Evolutionary conservation across 2,888 invertebrate genomes (phyloP), one percentile per base, ranked within the genome.

Genomic region (Drosophila sordidula): DNA sequence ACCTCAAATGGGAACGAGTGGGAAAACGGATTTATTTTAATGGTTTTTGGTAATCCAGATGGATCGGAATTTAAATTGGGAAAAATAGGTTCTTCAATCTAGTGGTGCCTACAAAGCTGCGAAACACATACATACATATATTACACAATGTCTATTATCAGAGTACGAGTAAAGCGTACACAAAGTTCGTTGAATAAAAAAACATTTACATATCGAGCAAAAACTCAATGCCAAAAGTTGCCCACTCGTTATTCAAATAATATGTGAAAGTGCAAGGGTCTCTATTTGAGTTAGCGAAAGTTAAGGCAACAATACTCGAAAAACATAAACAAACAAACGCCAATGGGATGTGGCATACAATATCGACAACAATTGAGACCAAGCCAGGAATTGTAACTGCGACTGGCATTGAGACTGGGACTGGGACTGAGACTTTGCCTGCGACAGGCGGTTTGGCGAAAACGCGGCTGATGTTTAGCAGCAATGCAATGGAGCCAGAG

Each of bases 321-420:
- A 80, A 82, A 86, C 84, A 88, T 86, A 88, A 82, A 86, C 88
- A 82, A 88, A 73, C 87, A 69, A 80, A 76, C 66, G 78, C 70
- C 83, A 82, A 79, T 70, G 59, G 56, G 49, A 66, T 70, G 67
- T 68, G 68, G 86, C 65, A 78, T 47, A 57, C 41, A 56, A 42
- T 34, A 51, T 12, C 51, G 49, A 44, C 36, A 39, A 70, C 36
- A 59, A 69, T 69, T 36, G 47, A n/a, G 51, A 32, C 8, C 5
- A 9, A 42, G 16, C 45, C 32, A 14, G 32, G 22, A 38, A 41
- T 62, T 49, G 61, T 18, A 8, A 57, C 26, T 42, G 46, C 18
- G 16, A 8, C n/a, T 39, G 39, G 26, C 9, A 18, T 9, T 18
- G 39, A 34, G 45, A 41, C 29, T 45, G 38, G 22, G 39, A 44